Evolutionary conservation across 1,140 invertebrate genomes (phyloP), one percentile per base, ranked within the genome.

Genomic region (Theocolax elegans): DNA sequence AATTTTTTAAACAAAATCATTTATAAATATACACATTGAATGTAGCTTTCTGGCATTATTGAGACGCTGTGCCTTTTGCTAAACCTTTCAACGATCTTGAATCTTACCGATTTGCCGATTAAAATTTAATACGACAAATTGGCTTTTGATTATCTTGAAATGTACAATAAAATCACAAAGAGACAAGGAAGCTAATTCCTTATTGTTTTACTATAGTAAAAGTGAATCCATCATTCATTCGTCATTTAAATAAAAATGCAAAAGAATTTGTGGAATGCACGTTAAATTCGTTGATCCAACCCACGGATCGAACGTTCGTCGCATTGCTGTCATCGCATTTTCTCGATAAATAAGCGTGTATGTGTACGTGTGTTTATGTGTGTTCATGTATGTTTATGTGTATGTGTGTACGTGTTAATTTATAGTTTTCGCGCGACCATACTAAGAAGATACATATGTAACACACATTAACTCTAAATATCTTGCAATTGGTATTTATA

Each of bases 401-500:
- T n/a, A n/a, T n/a, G n/a, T n/a, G n/a, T n/a, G n/a, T n/a, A n/a
- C n/a, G n/a, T n/a, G n/a, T n/a, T n/a, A n/a, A n/a, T 17, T 0
- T 31, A 29, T 31, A 21, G 7, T 15, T 29, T 7, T 27, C 13
- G 8, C 3, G 27, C 1, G 17, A 51, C n/a, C 17, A 51, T 7
- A 27, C 21, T 27, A 27, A 51, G 8, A n/a, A 44, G 8, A 44
- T 44, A 51, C 15, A 51, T 48, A 21, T 3, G 3, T 19, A 48
- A 19, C 21, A 48, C 9, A 51, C n/a, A n/a, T n/a, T 27, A 25
- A 27, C 2, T 27, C 1, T 13, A 3, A 25, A 13, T 25, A 15
- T 25, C 23, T 15, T 15, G 12, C n/a, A 13, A 17, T 44, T 44
- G n/a, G n/a, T 79, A 78, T 78, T 80, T 75, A 71, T 78, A 79